phyloP scores from a whole-genome alignment of 35 echinoderm and acorn worm genomes.

The Acanthaster planci region DNA sequence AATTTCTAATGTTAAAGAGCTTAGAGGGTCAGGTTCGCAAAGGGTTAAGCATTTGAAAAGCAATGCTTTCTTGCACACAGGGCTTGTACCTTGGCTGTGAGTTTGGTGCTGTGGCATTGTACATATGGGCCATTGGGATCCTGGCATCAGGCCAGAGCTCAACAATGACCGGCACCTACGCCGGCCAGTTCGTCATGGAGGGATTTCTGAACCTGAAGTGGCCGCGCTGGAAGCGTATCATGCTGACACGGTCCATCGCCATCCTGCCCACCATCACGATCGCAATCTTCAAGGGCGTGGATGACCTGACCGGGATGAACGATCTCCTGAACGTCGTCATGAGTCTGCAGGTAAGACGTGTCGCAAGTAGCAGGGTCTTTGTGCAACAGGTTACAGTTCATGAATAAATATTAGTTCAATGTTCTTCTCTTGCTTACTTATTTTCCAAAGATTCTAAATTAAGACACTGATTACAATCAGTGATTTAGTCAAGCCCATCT shows the following conservation, averaged over 20 bases:
- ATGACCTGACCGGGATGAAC: constrained; percentile 94
- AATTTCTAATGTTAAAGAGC: no score
- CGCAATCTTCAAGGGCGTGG: constrained; percentile 79
- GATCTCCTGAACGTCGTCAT: constrained; percentile 90
- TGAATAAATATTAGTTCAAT: no score
- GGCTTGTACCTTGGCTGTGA: constrained; percentile 91
- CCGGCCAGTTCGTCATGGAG: constrained; percentile 99
- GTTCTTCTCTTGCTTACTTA: no score
- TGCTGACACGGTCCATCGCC: constrained; percentile 92
- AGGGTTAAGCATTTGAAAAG: background rate
- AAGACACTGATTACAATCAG: no score
- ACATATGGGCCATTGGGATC: constrained; percentile 98
- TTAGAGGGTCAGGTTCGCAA: no score
- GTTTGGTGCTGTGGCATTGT: constrained; percentile 82
- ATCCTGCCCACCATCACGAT: constrained; percentile 83
- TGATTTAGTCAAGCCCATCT: no score
- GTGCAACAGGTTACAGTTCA: no score
- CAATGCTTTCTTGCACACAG: constrained; percentile 29
- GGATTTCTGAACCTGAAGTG: constrained; percentile 96
- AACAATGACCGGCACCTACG: constrained; percentile 99
- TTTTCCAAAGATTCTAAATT: no score
- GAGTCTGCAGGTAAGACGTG: constrained; percentile 81
- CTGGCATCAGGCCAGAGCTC: constrained; percentile 98
- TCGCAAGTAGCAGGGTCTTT: no score
- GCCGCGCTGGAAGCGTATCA: constrained; percentile 86